Conservation (phyloP, 2,888 invertebrate species). For the Antitype chi region DNA sequence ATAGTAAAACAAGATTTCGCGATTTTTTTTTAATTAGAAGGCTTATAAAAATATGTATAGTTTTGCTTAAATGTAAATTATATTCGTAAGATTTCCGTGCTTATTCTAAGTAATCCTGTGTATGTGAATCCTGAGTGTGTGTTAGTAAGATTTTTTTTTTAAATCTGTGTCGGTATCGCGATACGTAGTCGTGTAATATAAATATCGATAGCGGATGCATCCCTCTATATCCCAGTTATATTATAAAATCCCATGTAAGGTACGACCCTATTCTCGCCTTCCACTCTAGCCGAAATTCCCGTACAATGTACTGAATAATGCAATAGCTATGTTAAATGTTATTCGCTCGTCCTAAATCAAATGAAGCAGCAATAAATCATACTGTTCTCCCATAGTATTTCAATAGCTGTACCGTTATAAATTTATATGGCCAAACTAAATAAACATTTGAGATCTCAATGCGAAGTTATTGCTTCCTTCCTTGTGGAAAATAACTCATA, state of each 20-base stretch:
- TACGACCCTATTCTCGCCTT: not conserved
- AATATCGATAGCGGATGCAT: no score
- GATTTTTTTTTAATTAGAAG: no score
- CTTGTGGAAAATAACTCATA: conserved; percentile 17
- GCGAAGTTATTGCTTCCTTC: conserved; percentile 57
- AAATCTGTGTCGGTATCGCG: no score
- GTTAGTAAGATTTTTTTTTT: no score
- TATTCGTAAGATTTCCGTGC: no score
- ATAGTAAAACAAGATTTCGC: no score
- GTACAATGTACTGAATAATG: conserved; percentile 33
- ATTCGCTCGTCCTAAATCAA: conserved; percentile 21
- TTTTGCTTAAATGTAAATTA: no score
- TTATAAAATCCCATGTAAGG: not conserved
- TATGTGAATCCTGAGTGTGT: no score
- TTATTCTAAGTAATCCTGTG: no score
- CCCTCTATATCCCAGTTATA: not conserved
- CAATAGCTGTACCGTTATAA: conserved; percentile 23
- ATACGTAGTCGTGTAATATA: no score
- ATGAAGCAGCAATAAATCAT: conserved; percentile 23
- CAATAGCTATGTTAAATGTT: conserved; percentile 27
- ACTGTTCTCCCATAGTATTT: conserved; percentile 24
- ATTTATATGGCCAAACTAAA: conserved; percentile 43
- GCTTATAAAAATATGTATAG: no score
- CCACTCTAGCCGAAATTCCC: conserved; percentile 1
- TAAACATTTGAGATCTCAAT: conserved; percentile 51